A percentile compares a stretch with the other conserved stretches of the same genome.
Conservation (phyloP, 2,113 vertebrate genomes). For the Paralichthys olivaceus region DNA sequence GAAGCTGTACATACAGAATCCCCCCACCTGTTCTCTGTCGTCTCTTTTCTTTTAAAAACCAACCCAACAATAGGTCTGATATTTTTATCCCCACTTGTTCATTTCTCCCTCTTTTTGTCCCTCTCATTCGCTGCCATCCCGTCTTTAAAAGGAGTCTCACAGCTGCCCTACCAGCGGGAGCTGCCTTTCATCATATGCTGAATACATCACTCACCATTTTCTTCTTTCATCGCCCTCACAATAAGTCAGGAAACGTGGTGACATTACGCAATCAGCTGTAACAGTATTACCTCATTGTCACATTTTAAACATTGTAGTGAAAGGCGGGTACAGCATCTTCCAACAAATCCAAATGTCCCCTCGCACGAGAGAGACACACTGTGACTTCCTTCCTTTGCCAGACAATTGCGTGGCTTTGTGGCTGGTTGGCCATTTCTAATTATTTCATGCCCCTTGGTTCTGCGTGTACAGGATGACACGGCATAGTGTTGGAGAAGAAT, state of each 20-base stretch:
- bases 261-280: slow-evolving; percentile 77
- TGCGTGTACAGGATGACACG: slow-evolving; percentile 69
- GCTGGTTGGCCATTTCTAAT: slow-evolving; percentile 81
- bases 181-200: slow-evolving; percentile 64
- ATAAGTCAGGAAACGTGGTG: slow-evolving; percentile 59
- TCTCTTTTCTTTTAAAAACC: slow-evolving; percentile 81
- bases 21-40: slow-evolving; percentile 51
- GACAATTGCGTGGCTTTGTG: slow-evolving; percentile 56
- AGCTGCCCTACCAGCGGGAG: slow-evolving; percentile 85
- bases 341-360: slow-evolving; percentile 45
- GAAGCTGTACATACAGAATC: slow-evolving; percentile 6
- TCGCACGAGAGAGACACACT: slow-evolving; percentile 28
- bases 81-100: slow-evolving; percentile 36
- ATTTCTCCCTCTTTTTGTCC: slow-evolving; percentile 28
- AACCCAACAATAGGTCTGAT: slow-evolving; percentile 86
- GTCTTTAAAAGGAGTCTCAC: slow-evolving; percentile 79
- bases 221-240: slow-evolving; percentile 69
- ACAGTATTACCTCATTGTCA: slow-evolving; percentile 76
- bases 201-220: slow-evolving; percentile 62
- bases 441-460: slow-evolving; percentile 86
- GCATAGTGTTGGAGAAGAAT: slow-evolving; percentile 72
- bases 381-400: slow-evolving; percentile 65
- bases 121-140: slow-evolving; percentile 30
- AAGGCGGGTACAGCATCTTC: slow-evolving; percentile 48
- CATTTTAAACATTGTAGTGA: slow-evolving; percentile 26